Conservation (phyloP, 2,113 vertebrate species). For the Sciurus niger region DNA sequence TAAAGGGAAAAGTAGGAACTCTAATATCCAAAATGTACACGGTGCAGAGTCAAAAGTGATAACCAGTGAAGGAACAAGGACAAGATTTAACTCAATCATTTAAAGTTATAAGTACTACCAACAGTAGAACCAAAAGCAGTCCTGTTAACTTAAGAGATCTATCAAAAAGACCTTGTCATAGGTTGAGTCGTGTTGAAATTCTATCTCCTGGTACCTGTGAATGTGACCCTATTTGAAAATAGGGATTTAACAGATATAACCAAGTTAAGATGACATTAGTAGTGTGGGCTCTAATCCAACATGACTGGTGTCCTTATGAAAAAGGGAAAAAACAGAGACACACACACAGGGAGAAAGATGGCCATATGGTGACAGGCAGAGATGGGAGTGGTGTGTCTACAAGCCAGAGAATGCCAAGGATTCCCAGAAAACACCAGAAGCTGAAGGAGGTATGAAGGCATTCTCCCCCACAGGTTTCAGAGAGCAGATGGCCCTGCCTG, state of each 20-base stretch:
- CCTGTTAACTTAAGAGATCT: not conserved
- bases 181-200: not conserved
- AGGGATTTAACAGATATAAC: not conserved
- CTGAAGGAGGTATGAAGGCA: not conserved
- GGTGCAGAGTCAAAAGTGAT: not conserved
- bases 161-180: not conserved
- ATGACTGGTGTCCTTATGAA: not conserved
- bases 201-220: not conserved
- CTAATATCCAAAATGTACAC: not conserved
- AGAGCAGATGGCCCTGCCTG: not conserved
- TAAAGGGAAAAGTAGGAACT: not conserved
- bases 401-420: not conserved
- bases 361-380: not conserved
- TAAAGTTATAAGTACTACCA: not conserved
- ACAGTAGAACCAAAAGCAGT: not conserved
- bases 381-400: not conserved
- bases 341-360: not conserved
- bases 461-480: not conserved
- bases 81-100: not conserved
- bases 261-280: not conserved
- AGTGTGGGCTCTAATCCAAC: not conserved
- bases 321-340: not conserved
- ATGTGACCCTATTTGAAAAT: conserved; percentile 19
- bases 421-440: not conserved
- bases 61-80: not conserved